Conservation (phyloP, 1,140 invertebrate species). For the Rhysida immarginata region DNA sequence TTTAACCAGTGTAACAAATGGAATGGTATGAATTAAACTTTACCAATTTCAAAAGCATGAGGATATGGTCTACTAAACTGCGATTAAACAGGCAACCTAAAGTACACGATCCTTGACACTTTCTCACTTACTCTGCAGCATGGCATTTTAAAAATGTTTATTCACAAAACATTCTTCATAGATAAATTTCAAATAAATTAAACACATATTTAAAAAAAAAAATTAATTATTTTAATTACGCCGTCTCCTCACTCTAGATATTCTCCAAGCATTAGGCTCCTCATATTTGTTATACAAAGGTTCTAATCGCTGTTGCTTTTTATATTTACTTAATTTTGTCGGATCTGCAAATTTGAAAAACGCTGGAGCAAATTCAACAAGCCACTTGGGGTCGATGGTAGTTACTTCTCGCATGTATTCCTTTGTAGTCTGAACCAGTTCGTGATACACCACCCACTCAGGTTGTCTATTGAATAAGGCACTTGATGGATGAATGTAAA, state of each 20-base stretch:
- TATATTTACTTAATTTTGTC: slow-evolving; percentile 96
- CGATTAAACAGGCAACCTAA: no score
- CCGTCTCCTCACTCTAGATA: slow-evolving; percentile 77
- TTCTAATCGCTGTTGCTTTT: slow-evolving; percentile 96
- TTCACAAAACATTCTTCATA: no score
- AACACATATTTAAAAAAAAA: no score
- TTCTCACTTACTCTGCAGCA: no score
- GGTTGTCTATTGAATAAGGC: slow-evolving; percentile 95
- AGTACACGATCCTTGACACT: no score
- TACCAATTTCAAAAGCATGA: no score
- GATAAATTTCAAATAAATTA: no score
- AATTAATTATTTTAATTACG: slow-evolving; percentile 49
- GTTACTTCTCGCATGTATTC: slow-evolving; percentile 99
- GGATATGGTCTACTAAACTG: no score
- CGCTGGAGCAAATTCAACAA: slow-evolving; percentile 96
- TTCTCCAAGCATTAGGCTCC: slow-evolving; percentile 97
- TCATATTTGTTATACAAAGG: slow-evolving; percentile 99
- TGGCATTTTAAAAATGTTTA: no score
- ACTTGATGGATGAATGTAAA: slow-evolving; percentile 98
- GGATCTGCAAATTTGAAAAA: slow-evolving; percentile 99
- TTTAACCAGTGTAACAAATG: no score
- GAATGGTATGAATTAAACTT: no score
- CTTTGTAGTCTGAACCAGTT: slow-evolving; percentile 96
- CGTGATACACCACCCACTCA: slow-evolving; percentile 99
- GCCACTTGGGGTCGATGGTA: slow-evolving; percentile 97